These are phyloP conservation scores for Seriola quinqueradiata DNA, from an alignment of 2,113 vertebrate species.

Conservation along the genomic window DNA sequence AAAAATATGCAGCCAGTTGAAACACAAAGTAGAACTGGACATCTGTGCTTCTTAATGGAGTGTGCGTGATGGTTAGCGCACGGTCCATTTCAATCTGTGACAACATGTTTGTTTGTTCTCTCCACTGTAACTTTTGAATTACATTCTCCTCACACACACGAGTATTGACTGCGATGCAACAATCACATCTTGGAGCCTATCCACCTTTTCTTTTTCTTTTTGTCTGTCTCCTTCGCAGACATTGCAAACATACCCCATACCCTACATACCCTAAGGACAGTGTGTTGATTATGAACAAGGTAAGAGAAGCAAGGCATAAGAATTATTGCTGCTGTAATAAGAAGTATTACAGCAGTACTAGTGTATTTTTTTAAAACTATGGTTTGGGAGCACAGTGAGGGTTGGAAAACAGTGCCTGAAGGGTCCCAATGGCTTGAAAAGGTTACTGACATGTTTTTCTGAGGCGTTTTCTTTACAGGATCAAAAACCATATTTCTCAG, in stretches of 20 bases:
- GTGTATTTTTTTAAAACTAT: slow-evolving; percentile 15
- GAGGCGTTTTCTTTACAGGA: slow-evolving; percentile 19
- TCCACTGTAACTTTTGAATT: slow-evolving; percentile 6
- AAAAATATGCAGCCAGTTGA: slow-evolving; percentile 26
- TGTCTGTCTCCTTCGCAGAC: neutral
- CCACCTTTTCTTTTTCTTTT: neutral
- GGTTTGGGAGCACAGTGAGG: neutral
- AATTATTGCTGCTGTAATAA: neutral
- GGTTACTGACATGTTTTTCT: slow-evolving; percentile 46
- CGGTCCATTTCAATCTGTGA: neutral
- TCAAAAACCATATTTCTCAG: slow-evolving; percentile 15
- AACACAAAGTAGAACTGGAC: slow-evolving; percentile 36
- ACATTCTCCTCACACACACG: neutral
- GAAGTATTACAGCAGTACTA: slow-evolving; percentile 5
- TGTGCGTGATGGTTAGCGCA: neutral
- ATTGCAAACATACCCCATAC: neutral
- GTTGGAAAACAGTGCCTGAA: slow-evolving; percentile 15
- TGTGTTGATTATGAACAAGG: slow-evolving; percentile 15
- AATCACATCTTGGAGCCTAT: neutral
- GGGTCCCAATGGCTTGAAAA: slow-evolving; percentile 22
- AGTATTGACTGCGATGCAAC: neutral
- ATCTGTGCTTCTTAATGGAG: slow-evolving; percentile 39
- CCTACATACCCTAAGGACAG: neutral
- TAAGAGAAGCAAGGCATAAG: slow-evolving; percentile 5
- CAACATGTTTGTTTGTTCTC: slow-evolving; percentile 13